Evolutionary conservation across 2,888 invertebrate genomes (phyloP).

Genomic region (Notodonta dromedarius): DNA sequence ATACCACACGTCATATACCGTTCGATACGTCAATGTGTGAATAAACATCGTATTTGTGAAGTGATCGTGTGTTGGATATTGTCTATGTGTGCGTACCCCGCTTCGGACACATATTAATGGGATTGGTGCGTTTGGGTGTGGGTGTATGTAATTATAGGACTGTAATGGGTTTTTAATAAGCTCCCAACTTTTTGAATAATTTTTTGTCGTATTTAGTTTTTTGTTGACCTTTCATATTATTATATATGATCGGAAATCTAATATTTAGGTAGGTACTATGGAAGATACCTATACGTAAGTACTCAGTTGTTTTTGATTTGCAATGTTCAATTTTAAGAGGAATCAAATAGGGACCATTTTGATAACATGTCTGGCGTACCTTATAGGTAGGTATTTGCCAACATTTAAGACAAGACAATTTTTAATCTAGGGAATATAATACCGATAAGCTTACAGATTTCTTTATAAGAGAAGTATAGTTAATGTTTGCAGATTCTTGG

Average conservation of each 20-base stretch:
- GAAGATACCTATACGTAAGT: no score
- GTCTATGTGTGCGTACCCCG: constrained; percentile 54
- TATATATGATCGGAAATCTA: not conserved
- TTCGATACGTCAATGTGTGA: constrained; percentile 46
- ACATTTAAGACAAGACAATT: no score
- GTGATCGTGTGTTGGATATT: constrained; percentile 42
- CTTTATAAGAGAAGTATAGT: no score
- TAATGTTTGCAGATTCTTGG: no score
- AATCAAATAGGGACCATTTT: no score
- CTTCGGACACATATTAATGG: constrained; percentile 74
- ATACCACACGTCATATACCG: constrained; percentile 34
- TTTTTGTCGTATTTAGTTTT: constrained; percentile 25
- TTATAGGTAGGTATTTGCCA: no score
- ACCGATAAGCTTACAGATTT: no score
- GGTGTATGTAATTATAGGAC: constrained; percentile 78
- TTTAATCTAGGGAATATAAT: no score
- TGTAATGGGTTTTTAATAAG: constrained; percentile 81
- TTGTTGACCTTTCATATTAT: constrained; percentile 1
- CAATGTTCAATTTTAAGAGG: no score
- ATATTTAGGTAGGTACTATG: not conserved
- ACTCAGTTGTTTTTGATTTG: no score
- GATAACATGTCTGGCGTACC: no score
- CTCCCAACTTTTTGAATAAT: constrained; percentile 55
- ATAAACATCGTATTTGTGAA: constrained; percentile 48
- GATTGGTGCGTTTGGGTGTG: constrained; percentile 71